These are phyloP conservation scores for Salmo trutta DNA, from an alignment of 2,797 vertebrate species.

Conservation along the genomic window DNA sequence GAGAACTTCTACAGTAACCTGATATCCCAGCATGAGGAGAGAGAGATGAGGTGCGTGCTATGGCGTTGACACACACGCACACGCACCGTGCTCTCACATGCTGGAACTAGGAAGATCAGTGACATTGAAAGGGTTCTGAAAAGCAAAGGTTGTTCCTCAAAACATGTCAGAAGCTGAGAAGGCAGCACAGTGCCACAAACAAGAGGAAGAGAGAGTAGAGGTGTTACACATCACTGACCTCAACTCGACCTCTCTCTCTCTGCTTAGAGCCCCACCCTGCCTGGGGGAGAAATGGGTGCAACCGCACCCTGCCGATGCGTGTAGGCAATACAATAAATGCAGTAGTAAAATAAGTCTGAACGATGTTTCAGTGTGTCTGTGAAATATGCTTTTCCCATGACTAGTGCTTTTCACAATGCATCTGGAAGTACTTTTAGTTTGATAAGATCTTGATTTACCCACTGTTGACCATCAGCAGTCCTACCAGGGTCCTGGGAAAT, in stretches of 20 bases:
- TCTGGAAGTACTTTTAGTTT: background rate
- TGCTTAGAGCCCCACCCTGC: background rate
- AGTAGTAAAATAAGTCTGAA: background rate
- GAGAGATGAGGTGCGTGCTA: slow-evolving; percentile 82
- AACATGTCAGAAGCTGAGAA: background rate
- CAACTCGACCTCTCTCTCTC: background rate
- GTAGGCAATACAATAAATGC: background rate
- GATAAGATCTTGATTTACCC: background rate
- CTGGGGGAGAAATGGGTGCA: background rate
- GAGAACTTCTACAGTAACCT: slow-evolving; percentile 91
- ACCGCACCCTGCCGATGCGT: background rate
- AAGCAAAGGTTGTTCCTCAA: background rate
- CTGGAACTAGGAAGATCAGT: background rate
- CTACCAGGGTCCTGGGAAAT: background rate
- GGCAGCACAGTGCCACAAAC: background rate
- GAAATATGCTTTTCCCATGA: background rate
- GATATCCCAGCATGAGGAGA: slow-evolving; percentile 84
- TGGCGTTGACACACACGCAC: slow-evolving; percentile 2
- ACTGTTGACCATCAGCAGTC: background rate
- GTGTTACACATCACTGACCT: background rate
- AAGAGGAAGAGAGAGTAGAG: background rate
- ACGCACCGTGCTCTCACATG: slow-evolving; percentile 1
- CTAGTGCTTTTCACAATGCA: background rate
- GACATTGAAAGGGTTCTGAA: background rate
- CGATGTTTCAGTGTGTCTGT: background rate